A percentile compares a stretch with the other conserved stretches of the same genome.
phyloP scores from a whole-genome alignment of 2,888 invertebrate genomes.

The Caenorhabditis sinica region DNA sequence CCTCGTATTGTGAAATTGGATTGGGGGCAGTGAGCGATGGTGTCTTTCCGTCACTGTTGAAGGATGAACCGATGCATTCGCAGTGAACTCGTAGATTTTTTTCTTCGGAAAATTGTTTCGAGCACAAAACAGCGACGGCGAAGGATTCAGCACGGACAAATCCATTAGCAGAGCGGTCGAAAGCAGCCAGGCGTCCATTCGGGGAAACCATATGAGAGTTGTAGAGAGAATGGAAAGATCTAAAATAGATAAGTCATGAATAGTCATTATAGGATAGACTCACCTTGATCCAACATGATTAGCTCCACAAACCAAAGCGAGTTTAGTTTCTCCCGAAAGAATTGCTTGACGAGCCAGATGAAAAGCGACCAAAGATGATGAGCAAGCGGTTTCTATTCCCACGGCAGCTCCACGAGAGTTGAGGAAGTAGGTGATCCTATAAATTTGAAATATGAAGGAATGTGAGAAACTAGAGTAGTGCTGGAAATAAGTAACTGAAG shows the following conservation, averaged over 20 bases:
- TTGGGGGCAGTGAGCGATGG: conserved; percentile 79
- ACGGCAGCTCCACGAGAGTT: conserved; percentile 95
- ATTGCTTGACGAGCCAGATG: conserved; percentile 86
- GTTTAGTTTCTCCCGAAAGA: conserved; percentile 90
- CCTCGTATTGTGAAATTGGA: conserved; percentile 72
- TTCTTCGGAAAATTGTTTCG: conserved; percentile 62
- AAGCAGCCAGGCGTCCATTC: conserved; percentile 79
- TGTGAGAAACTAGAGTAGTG: too few species aligned
- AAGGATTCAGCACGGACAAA: conserved; percentile 83
- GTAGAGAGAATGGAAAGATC: conserved; percentile 78
- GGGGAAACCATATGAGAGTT: conserved; percentile 82
- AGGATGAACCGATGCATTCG: conserved; percentile 71
- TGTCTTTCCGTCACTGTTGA: conserved; percentile 81
- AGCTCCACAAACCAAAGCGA: conserved; percentile 81
- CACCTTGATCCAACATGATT: conserved; percentile 77
- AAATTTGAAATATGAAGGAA: background rate
- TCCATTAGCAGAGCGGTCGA: conserved; percentile 83
- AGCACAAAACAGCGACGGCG: conserved; percentile 78
- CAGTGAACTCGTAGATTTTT: conserved; percentile 63
- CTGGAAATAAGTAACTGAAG: too few species aligned
- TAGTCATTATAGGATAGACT: background rate
- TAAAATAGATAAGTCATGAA: background rate
- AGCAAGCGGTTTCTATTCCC: conserved; percentile 96
- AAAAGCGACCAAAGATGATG: conserved; percentile 90
- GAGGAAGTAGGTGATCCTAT: conserved; percentile 92